A percentile compares a stretch with the other conserved stretches of the same genome.
phyloP scores from a whole-genome alignment of 2,888 invertebrate genomes.

The Temnothorax unifasciatus region DNA sequence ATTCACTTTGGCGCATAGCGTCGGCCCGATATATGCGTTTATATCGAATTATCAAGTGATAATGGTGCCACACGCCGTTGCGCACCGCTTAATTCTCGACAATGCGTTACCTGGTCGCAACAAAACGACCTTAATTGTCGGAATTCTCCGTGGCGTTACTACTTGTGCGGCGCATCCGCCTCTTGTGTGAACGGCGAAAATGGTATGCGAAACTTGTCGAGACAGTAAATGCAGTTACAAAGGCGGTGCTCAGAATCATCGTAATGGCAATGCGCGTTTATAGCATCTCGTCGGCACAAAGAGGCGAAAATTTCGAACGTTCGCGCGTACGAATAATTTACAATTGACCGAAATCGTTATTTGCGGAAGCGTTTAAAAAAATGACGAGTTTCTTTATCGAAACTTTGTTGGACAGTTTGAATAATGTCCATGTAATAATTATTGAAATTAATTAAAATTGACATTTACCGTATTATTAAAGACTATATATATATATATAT shows the following conservation, averaged over 20 bases:
- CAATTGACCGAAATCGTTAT: not conserved
- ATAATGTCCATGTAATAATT: not conserved
- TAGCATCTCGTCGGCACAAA: conserved; percentile 36
- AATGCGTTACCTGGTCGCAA: conserved; percentile 54
- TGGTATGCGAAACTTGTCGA: conserved; percentile 68
- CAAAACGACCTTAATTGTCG: conserved; percentile 72
- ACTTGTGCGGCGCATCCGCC: conserved; percentile 55
- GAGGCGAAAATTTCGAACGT: conserved; percentile 39
- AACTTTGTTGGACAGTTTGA: not conserved
- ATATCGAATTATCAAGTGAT: conserved; percentile 45
- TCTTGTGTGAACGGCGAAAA: conserved; percentile 64
- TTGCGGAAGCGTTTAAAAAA: not conserved
- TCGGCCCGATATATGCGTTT: conserved; percentile 15
- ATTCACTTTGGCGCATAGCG: conserved; percentile 11
- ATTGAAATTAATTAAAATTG: not conserved
- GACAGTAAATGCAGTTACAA: conserved; percentile 71
- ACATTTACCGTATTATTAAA: not conserved
- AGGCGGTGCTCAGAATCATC: conserved; percentile 67
- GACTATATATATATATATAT: not conserved
- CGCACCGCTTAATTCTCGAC: conserved; percentile 59
- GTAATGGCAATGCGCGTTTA: conserved; percentile 61
- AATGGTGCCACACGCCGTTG: conserved; percentile 15
- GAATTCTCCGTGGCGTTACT: conserved; percentile 63
- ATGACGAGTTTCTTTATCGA: not conserved
- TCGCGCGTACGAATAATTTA: not conserved